Evolutionary conservation across 2,113 vertebrate species (phyloP).

Genomic region (Arvicanthis niloticus): DNA sequence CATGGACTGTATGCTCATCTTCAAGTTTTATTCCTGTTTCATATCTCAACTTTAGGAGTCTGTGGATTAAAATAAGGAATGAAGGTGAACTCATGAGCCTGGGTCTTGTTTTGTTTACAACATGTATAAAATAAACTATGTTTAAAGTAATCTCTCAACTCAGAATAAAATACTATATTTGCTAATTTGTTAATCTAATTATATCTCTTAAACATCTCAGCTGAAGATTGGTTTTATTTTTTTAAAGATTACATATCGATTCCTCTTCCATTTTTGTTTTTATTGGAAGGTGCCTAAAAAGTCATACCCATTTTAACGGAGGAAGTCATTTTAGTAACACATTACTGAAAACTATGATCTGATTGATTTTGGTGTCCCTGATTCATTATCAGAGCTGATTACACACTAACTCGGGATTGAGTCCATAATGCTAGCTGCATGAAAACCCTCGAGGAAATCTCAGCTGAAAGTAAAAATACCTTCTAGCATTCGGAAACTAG

Average conservation of each 20-base stretch:
- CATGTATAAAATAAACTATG: background rate
- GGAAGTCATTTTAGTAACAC: background rate
- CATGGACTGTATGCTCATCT: background rate
- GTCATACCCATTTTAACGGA: background rate
- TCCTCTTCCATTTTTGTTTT: slow-evolving; percentile 20
- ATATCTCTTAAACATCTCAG: background rate
- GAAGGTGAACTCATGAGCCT: background rate
- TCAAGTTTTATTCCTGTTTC: slow-evolving; percentile 8
- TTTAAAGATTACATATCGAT: background rate
- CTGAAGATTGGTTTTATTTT: background rate
- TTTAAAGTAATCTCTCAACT: slow-evolving; percentile 41
- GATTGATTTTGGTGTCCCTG: background rate
- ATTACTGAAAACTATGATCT: background rate
- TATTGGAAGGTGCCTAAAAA: background rate
- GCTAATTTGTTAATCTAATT: slow-evolving; percentile 3
- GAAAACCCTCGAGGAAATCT: background rate
- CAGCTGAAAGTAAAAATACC: background rate
- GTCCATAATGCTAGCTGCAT: background rate
- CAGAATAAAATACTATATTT: background rate
- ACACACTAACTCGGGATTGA: background rate
- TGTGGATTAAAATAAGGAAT: background rate
- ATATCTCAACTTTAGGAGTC: background rate
- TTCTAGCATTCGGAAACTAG: background rate
- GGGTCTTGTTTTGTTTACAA: background rate
- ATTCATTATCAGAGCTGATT: background rate